phyloP scores from a whole-genome alignment of 92 coral and sea anemone species.

The Paragorgia papillata region DNA sequence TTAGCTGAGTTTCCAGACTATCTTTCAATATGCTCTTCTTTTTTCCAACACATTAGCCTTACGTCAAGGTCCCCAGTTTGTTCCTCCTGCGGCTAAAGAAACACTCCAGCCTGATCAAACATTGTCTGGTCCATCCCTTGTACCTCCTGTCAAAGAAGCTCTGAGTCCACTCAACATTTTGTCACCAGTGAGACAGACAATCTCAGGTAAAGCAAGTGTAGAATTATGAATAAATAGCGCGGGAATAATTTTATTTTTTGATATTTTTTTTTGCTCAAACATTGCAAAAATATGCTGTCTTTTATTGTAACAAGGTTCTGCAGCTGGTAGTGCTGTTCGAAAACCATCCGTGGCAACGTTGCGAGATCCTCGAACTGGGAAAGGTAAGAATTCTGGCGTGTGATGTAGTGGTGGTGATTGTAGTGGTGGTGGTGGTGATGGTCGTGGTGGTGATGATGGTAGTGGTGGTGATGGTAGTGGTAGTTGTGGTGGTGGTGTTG shows the following conservation, averaged over 20 bases:
- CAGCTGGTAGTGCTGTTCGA: constrained; percentile 60
- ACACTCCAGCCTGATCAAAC: constrained; percentile 43
- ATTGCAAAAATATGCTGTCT: too few species aligned
- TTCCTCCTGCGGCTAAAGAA: constrained; percentile 40
- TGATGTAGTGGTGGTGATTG: too few species aligned
- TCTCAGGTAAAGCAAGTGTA: constrained; percentile 10
- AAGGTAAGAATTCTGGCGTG: constrained; percentile 64
- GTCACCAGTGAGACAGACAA: constrained; percentile 13
- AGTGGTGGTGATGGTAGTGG: too few species aligned
- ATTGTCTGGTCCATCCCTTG: constrained; percentile 1
- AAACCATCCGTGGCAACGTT: constrained; percentile 65
- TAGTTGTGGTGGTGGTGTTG: too few species aligned
- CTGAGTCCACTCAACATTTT: constrained; percentile 14
- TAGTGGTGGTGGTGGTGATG: too few species aligned
- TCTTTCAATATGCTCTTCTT: not conserved
- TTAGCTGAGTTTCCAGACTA: too few species aligned
- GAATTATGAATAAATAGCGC: too few species aligned
- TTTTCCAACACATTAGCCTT: constrained; percentile 62
- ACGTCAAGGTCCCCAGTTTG: constrained; percentile 71
- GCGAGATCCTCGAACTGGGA: constrained; percentile 97
- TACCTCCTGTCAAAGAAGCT: constrained; percentile 24
- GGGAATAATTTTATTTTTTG: too few species aligned
- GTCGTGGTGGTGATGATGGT: too few species aligned
- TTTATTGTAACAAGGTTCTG: not conserved
- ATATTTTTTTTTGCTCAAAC: too few species aligned